phyloP scores from a whole-genome alignment of 2,113 vertebrate genomes.

The Procavia capensis region DNA sequence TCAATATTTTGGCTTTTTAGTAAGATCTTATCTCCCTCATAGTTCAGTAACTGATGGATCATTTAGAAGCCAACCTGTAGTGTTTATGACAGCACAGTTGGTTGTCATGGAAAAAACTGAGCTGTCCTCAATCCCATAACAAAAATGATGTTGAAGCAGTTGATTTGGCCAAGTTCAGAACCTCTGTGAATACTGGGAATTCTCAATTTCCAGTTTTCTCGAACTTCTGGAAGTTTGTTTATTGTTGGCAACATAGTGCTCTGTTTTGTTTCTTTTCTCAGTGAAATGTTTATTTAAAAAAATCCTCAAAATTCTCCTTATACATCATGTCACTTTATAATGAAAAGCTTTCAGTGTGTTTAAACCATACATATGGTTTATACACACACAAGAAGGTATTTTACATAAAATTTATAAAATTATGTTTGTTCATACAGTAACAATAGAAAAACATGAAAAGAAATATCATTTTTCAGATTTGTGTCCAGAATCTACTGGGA shows the following conservation, averaged over 20 bases:
- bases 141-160: constrained; percentile 66
- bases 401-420: constrained; percentile 33
- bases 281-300: constrained; percentile 15
- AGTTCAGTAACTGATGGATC: constrained; percentile 57
- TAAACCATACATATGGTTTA: not conserved
- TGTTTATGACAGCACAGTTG: constrained; percentile 71
- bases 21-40: constrained; percentile 58
- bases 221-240: constrained; percentile 69
- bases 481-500: not conserved
- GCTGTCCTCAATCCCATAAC: constrained; percentile 49
- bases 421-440: not conserved
- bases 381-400: not conserved
- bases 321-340: not conserved
- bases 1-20: constrained; percentile 61
- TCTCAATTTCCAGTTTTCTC: constrained; percentile 63
- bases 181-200: constrained; percentile 46
- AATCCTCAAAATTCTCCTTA: constrained; percentile 23
- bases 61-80: constrained; percentile 52
- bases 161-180: constrained; percentile 63
- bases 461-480: not conserved
- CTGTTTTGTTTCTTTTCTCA: constrained; percentile 19
- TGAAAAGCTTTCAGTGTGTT: not conserved
- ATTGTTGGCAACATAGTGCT: constrained; percentile 69
- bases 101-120: constrained; percentile 78
- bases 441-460: not conserved